Conservation (phyloP, 2,888 invertebrate genomes). For the Heteromyza rotundicornis region DNA sequence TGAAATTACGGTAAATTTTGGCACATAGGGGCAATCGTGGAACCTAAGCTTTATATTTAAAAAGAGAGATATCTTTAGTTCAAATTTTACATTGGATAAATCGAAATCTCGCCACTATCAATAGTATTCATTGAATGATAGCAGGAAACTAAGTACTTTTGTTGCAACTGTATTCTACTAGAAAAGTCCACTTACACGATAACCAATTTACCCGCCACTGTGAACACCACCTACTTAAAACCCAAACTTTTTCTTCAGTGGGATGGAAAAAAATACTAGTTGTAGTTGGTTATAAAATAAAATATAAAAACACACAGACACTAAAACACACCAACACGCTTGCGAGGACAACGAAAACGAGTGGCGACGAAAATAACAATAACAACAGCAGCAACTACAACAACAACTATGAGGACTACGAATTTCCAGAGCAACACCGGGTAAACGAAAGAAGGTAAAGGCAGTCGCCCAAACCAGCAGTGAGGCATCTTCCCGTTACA, state of each 20-base stretch:
- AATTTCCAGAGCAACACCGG: constrained; percentile 5
- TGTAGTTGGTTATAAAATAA: not conserved
- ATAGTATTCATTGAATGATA: too few species aligned
- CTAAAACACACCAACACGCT: constrained; percentile 11
- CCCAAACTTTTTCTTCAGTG: not conserved
- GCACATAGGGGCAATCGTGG: too few species aligned
- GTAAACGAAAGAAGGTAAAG: not conserved
- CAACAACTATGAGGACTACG: constrained; percentile 10
- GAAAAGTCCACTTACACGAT: too few species aligned
- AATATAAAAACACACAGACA: too few species aligned
- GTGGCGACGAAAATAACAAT: constrained; percentile 7
- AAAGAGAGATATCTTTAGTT: too few species aligned
- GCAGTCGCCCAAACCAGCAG: not conserved
- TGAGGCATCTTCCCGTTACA: not conserved
- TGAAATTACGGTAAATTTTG: too few species aligned
- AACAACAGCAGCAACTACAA: constrained; percentile 4
- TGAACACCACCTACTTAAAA: not conserved
- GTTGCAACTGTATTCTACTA: too few species aligned
- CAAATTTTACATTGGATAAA: too few species aligned
- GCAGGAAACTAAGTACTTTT: too few species aligned
- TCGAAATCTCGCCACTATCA: too few species aligned
- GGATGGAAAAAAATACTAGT: not conserved
- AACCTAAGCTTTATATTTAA: too few species aligned
- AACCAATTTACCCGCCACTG: constrained; percentile 6
- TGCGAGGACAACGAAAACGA: constrained; percentile 19